Base-by-base conservation (phyloP, 2,888 invertebrate genomes). In the Diaperis boleti region DNA sequence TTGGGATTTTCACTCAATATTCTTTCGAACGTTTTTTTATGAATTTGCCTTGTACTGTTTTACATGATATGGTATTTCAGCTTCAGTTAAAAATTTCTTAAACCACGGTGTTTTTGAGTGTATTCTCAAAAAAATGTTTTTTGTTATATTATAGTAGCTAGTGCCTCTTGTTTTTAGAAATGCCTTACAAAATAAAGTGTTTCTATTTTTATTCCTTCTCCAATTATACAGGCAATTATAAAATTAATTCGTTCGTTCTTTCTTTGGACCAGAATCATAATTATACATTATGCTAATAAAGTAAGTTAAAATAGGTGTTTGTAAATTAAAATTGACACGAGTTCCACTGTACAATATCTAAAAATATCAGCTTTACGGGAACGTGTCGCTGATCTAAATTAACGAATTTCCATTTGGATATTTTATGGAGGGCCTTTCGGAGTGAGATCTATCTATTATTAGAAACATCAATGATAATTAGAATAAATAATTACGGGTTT, bases 171-270 rank as follows among this genome's bases (percentile, higher is more conserved):
- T n/a, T n/a, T n/a, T n/a, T n/a, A n/a, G n/a, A n/a, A n/a, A n/a
- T n/a, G n/a, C n/a, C n/a, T n/a, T n/a, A n/a, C n/a, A n/a, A n/a
- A n/a, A n/a, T n/a, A n/a, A n/a, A n/a, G n/a, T n/a, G n/a, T n/a
- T n/a, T n/a, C n/a, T n/a, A n/a, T n/a, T n/a, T n/a, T n/a, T n/a
- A n/a, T n/a, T n/a, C n/a, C n/a, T n/a, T n/a, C n/a, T n/a, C n/a
- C n/a, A n/a, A n/a, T n/a, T n/a, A n/a, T n/a, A n/a, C n/a, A 50
- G 35, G 37, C 18, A 18, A 50, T 50, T 50, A 42, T 42, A 42
- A 42, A 42, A 42, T 42, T 15, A 11, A 42, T 39, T 41, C 15
- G 20, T 18, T 17, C 17, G 20, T 1, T 29, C 6, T 45, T 45
- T 42, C 15, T 42, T n/a, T 18, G 20, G 10, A n/a, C 2, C 41